Evolutionary conservation across 2,797 vertebrate species (phyloP), one percentile per base, ranked within the genome.

Genomic region (Anguilla anguilla): DNA sequence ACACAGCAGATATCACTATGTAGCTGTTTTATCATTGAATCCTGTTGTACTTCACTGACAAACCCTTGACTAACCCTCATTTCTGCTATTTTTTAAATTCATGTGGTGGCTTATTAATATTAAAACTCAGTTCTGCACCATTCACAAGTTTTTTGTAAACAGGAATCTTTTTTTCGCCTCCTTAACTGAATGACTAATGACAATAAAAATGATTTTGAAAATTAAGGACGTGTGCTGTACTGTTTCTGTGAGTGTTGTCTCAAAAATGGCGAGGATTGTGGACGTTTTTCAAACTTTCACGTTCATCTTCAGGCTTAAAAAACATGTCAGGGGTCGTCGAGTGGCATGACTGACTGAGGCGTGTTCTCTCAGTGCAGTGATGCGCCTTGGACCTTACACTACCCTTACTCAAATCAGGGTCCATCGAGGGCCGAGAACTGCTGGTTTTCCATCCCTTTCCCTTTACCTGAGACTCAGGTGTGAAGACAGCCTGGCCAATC

Each of bases 121-220:
- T 91, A 91, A 90, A 93, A 89, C 89, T 93, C 90, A 89, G 89
- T 92, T 94, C 95, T 95, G 93, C 95, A 95, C 94, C 93, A 89
- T 85, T 94, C 92, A 91, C 92, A 93, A 87, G 89, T 83, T 96
- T 61, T 96, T 95, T 95, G 93, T 95, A 95, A 93, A 93, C 91
- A 92, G 85, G 13, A 91, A 90, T 61, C 85, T 43, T 79, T 39
- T 69, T 74, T 19, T 88, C 91, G 77, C 88, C 90, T 93, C 91
- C 92, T 95, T 94, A 93, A 35, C 95, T 95, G 95, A 91, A 93
- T 95, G 94, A 94, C 90, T 94, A 93, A 94, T 93, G 89, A 92
- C 91, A 95, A 95, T 95, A 94, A 95, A 92, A 92, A 91, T 89
- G 85, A 93, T 93, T 92, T 91, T 88, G 89, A 90, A 91, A 83